Evolutionary conservation across 2,113 vertebrate genomes (phyloP).

Genomic region (Mobula birostris): DNA sequence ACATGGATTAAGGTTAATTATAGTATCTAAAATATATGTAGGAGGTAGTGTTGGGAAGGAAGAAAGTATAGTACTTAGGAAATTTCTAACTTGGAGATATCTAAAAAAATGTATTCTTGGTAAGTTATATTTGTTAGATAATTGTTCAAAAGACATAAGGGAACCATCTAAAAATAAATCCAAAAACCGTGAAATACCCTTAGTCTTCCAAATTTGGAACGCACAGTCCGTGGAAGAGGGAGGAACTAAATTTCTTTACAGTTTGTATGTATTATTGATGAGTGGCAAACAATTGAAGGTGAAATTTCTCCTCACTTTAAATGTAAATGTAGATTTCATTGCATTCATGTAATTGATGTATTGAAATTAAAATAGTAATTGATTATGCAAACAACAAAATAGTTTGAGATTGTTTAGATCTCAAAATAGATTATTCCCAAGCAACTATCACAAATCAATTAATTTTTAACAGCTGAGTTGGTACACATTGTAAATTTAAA

Average conservation of each 20-base stretch:
- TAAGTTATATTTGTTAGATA: too few relatives aligned
- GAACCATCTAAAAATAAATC: too few relatives aligned
- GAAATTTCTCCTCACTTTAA: neutral
- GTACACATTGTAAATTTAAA: neutral
- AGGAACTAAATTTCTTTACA: neutral
- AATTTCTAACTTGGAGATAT: too few relatives aligned
- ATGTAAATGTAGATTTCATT: neutral
- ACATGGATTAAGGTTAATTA: too few relatives aligned
- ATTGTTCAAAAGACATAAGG: too few relatives aligned
- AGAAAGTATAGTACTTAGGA: too few relatives aligned
- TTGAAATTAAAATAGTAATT: neutral
- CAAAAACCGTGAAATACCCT: too few relatives aligned
- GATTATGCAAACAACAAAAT: neutral
- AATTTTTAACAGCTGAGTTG: neutral
- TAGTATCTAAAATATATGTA: too few relatives aligned
- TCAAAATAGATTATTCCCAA: neutral
- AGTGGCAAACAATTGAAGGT: neutral
- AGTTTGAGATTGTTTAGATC: neutral
- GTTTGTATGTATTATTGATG: neutral
- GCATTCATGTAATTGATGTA: neutral
- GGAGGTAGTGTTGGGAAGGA: too few relatives aligned
- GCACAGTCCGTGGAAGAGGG: too few relatives aligned
- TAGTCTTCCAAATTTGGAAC: too few relatives aligned
- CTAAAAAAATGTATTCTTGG: too few relatives aligned
- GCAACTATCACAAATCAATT: neutral